Base-by-base conservation (phyloP, 2,113 vertebrate species). In the Trichechus manatus region DNA sequence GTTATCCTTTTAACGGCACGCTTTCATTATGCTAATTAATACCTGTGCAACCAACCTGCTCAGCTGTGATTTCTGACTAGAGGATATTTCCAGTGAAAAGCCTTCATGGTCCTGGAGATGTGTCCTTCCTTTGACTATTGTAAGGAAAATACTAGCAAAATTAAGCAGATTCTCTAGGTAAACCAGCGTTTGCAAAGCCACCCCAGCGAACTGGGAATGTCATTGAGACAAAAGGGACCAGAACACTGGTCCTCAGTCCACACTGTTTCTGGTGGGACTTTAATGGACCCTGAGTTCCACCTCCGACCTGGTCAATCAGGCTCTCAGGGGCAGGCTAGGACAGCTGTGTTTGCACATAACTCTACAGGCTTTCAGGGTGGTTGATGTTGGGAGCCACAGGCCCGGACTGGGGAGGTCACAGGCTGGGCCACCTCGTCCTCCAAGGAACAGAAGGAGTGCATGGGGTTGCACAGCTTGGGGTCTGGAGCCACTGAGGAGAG, bases 21-120 rank as follows among this genome's bases (percentile, higher is more conserved):
- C n/a, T 95, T 93, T 95, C 11, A 0, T 44, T 80, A 59, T 84
- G 50, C 56, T 95, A 87, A 84, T 96, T 95, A 91, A 93, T 80
- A 88, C 87, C 63, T 56, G 7, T 82, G 75, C 56, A 86, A 75
- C 47, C 90, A 89, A 47, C 70, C 70, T 64, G 39, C 50, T 96
- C 2, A 4, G 25, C 50, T 89, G 31, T 75, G 77, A 95, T 81
- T 89, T 66, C 50, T 33, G 61, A 89, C 27, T 74, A 74, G 80
- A 93, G 84, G 90, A 83, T 53, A 93, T 78, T 93, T 93, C 81
- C 42, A 74, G 20, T 42, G 29, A 23, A 83, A 92, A 70, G 31
- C 3, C 29, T 92, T 39, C 29, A 1, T 36, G 50, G 17, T 47
- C 47, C 63, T 11, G 27, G 66, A 93, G 39, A 23, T 39, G 3